Evolutionary conservation across 2,113 vertebrate species (phyloP).

Genomic region (Trichechus manatus): DNA sequence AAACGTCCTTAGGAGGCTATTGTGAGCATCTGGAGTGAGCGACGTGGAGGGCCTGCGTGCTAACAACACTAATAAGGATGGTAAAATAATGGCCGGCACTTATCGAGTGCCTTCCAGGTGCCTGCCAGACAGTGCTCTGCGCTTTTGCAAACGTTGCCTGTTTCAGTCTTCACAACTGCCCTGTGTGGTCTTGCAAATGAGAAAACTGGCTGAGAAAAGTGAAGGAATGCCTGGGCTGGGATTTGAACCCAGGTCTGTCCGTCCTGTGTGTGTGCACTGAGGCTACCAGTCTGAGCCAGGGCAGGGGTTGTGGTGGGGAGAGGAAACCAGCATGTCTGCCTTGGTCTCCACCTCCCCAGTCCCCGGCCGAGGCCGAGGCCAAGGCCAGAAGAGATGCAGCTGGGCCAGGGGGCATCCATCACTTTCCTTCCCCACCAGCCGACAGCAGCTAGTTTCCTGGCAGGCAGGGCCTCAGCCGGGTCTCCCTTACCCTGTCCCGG

Average conservation of each 20-base stretch:
- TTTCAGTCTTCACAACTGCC: background rate
- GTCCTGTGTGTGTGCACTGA: background rate
- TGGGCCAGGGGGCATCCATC: background rate
- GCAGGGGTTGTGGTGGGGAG: background rate
- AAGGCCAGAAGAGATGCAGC: background rate
- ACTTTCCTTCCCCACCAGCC: background rate
- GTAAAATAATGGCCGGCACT: slow-evolving; percentile 53
- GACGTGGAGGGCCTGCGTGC: background rate
- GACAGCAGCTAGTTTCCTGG: background rate
- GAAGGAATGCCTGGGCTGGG: background rate
- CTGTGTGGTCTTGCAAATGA: background rate
- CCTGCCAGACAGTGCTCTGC: slow-evolving; percentile 19
- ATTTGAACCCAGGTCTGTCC: background rate
- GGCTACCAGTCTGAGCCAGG: background rate
- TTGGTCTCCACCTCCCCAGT: background rate
- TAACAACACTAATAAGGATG: slow-evolving; percentile 53
- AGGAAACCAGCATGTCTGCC: background rate
- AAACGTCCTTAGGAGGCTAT: background rate
- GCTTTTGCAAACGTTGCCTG: slow-evolving; percentile 37
- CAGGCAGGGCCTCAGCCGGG: background rate
- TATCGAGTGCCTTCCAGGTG: background rate
- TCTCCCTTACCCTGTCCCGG: background rate
- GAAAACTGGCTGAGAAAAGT: background rate
- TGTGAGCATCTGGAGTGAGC: slow-evolving; percentile 26
- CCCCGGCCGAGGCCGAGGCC: background rate